A percentile compares a stretch with the other conserved stretches of the same genome.
phyloP scores from a whole-genome alignment of 2,797 vertebrate species.

The Aphelocoma californica region DNA sequence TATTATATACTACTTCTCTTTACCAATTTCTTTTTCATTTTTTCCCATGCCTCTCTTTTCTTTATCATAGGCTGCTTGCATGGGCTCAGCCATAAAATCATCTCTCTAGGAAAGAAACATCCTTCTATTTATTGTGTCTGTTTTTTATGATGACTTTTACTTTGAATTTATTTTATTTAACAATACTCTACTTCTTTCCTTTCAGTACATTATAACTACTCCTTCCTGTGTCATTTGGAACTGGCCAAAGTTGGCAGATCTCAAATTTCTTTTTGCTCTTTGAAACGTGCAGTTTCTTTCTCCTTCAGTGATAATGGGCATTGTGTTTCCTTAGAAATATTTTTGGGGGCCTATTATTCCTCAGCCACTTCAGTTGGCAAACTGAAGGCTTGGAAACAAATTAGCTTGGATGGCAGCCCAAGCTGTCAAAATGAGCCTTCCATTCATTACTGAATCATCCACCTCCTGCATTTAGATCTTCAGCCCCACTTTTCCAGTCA shows the following conservation, averaged over 20 bases:
- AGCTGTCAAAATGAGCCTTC: constrained; percentile 63
- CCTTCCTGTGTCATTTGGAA: constrained; percentile 52
- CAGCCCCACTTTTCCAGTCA: constrained; percentile 39
- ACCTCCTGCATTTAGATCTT: constrained; percentile 54
- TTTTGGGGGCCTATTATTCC: constrained; percentile 72
- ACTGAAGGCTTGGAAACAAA: constrained; percentile 68
- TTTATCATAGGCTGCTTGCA: not conserved
- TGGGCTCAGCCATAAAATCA: not conserved
- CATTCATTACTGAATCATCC: constrained; percentile 62
- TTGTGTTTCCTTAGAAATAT: constrained; percentile 71
- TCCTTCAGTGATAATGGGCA: constrained; percentile 63
- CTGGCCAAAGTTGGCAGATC: constrained; percentile 65
- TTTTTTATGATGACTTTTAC: constrained; percentile 19
- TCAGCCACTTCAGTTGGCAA: constrained; percentile 68
- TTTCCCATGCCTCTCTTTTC: not conserved
- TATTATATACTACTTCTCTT: not conserved
- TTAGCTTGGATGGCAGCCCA: constrained; percentile 68
- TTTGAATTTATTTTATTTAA: constrained; percentile 34
- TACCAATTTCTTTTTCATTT: not conserved
- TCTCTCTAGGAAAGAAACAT: not conserved
- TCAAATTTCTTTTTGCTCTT: constrained; percentile 64
- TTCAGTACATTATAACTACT: constrained; percentile 35
- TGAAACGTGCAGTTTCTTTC: constrained; percentile 59
- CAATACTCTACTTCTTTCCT: not conserved
- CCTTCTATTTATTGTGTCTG: not conserved